Percentiles rank a stretch among this genome's conserved stretches.
Conservation (phyloP, 2,888 invertebrate species). For the Steromphala cineraria region DNA sequence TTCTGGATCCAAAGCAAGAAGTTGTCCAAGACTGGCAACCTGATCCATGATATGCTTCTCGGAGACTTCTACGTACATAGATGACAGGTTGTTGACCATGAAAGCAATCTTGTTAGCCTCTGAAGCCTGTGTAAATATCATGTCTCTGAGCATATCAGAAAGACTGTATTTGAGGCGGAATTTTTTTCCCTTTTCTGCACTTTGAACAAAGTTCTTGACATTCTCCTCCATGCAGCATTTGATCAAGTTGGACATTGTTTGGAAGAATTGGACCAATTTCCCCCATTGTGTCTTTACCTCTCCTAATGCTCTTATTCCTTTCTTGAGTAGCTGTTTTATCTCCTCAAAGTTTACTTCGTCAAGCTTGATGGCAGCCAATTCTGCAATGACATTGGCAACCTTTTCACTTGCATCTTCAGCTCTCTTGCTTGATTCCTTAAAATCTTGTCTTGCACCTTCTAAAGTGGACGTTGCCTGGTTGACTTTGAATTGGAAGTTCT, state of each 20-base stretch:
- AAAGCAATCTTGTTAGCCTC: neutral
- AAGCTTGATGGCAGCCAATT: neutral
- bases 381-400: constrained; percentile 82
- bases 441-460: neutral
- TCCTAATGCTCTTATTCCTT: neutral
- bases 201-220: neutral
- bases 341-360: neutral
- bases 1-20: neutral
- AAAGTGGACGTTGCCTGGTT: neutral
- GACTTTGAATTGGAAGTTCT: neutral
- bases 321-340: neutral
- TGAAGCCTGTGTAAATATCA: neutral
- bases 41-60: neutral
- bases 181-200: neutral
- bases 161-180: neutral
- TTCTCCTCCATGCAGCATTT: neutral
- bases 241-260: neutral
- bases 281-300: neutral
- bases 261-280: neutral
- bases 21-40: neutral
- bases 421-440: neutral
- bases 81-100: neutral
- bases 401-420: constrained; percentile 78
- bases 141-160: neutral
- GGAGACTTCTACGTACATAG: neutral